These are phyloP conservation scores for Rhopalosiphum maidis DNA, from an alignment of 1,140 invertebrate genomes.

Conservation along the genomic window DNA sequence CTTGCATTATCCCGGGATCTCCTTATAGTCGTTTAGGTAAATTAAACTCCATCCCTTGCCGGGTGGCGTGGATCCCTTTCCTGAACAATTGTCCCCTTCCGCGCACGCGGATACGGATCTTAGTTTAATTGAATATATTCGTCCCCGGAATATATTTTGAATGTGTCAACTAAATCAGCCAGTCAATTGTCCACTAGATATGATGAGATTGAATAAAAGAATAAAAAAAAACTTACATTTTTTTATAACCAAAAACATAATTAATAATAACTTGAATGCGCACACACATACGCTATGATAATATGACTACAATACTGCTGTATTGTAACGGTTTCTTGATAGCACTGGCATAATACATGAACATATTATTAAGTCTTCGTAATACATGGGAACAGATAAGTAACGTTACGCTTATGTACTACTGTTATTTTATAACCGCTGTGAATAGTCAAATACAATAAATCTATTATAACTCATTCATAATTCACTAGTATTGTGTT, in stretches of 20 bases:
- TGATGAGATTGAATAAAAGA: not conserved
- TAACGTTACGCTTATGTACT: not conserved
- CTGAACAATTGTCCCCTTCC: not conserved
- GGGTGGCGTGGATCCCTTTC: not conserved
- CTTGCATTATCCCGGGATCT: conserved; percentile 41
- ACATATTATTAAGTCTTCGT: not conserved
- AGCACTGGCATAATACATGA: not conserved
- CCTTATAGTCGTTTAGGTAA: conserved; percentile 51
- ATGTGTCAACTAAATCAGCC: not conserved
- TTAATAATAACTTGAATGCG: not conserved
- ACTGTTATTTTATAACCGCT: not conserved
- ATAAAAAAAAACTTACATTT: not conserved
- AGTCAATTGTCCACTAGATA: not conserved
- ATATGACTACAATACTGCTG: not conserved
- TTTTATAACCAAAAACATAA: not conserved
- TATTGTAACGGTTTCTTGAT: not conserved
- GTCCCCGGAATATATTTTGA: conserved; percentile 9
- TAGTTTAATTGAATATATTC: conserved; percentile 54
- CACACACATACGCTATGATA: not conserved
- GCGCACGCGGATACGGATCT: conserved; percentile 7
- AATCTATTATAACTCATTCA: not conserved
- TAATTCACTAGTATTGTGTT: not conserved
- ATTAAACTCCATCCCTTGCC: conserved; percentile 40
- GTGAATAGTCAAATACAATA: not conserved
- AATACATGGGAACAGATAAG: not conserved